Percentiles rank a stretch among this genome's conserved stretches.
Evolutionary conservation across 1,140 invertebrate species (phyloP).

Genomic region (Cotesia typhae): DNA sequence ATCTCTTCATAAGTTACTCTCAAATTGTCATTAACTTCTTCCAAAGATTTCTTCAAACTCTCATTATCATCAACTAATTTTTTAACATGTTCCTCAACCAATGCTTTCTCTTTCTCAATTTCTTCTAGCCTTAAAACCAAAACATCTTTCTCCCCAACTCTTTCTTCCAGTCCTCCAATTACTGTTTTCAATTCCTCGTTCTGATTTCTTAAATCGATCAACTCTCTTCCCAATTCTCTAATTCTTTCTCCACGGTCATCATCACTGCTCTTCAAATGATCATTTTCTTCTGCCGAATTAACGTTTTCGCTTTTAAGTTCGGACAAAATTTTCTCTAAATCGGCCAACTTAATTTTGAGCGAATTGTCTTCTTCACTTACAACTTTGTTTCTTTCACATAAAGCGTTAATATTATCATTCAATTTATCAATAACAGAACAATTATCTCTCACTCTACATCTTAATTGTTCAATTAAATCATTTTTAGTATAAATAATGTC

Average conservation of each 20-base stretch:
- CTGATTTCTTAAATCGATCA: no score
- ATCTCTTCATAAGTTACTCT: neutral
- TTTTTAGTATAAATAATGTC: slow-evolving; percentile 36
- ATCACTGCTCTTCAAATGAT: neutral
- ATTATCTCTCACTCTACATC: slow-evolving; percentile 41
- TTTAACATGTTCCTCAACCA: neutral
- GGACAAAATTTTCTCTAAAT: no score
- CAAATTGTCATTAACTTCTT: neutral
- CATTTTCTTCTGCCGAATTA: neutral
- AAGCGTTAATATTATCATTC: slow-evolving; percentile 23
- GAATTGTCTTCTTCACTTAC: neutral
- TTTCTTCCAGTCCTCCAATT: no score
- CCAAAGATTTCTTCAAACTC: slow-evolving; percentile 8
- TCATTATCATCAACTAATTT: neutral
- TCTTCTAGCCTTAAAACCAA: no score
- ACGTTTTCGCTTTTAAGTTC: no score
- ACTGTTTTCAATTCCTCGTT: no score
- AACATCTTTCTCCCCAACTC: no score
- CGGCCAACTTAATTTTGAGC: no score
- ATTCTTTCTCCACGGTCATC: no score
- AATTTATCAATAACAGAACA: slow-evolving; percentile 36
- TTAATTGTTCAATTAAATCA: slow-evolving; percentile 44
- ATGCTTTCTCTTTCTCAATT: neutral
- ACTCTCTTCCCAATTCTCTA: no score
- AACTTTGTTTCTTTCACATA: slow-evolving; percentile 3